A percentile compares a stretch with the other conserved stretches of the same genome.
These are phyloP conservation scores for Cremastobaeus sp. DNA, from an alignment of 2,888 invertebrate genomes.

Conservation along the genomic window DNA sequence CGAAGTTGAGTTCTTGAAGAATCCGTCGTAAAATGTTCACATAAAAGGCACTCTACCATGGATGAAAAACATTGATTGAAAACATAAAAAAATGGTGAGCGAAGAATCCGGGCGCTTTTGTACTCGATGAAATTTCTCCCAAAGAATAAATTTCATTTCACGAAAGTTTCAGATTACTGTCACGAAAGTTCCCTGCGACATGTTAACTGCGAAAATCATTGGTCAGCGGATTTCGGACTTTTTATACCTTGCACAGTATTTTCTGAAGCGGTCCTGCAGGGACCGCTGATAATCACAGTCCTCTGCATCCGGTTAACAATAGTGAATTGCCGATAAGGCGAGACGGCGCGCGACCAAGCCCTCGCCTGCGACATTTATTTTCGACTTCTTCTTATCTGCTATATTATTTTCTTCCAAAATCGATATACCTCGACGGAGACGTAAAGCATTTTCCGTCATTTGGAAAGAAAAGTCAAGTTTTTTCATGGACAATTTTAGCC, in stretches of 20 bases:
- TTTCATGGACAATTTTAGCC: constrained; percentile 1
- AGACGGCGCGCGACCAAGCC: constrained; percentile 19
- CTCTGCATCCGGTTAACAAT: constrained; percentile 32
- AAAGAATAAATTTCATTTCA: no score
- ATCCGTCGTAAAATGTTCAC: no score
- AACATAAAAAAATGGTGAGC: constrained; percentile 23
- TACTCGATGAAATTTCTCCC: constrained; percentile 22
- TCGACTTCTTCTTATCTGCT: constrained; percentile 39
- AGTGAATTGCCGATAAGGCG: constrained; percentile 44
- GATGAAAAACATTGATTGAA: no score
- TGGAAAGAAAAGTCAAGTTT: constrained; percentile 1
- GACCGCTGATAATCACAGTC: constrained; percentile 37
- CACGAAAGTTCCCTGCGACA: constrained; percentile 34
- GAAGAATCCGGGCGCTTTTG: constrained; percentile 31
- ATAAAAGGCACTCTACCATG: no score
- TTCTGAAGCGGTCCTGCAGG: constrained; percentile 13
- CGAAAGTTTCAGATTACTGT: constrained; percentile 43
- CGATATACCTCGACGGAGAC: constrained; percentile 28
- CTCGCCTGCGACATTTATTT: constrained; percentile 38
- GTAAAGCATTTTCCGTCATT: constrained; percentile 26
- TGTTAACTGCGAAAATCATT: constrained; percentile 37
- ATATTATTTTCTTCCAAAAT: constrained; percentile 38
- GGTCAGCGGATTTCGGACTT: constrained; percentile 41
- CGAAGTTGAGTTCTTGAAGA: no score
- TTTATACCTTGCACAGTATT: constrained; percentile 28